Evolutionary conservation across 2,888 invertebrate species (phyloP).

Genomic region (Drosophila planitibia): DNA sequence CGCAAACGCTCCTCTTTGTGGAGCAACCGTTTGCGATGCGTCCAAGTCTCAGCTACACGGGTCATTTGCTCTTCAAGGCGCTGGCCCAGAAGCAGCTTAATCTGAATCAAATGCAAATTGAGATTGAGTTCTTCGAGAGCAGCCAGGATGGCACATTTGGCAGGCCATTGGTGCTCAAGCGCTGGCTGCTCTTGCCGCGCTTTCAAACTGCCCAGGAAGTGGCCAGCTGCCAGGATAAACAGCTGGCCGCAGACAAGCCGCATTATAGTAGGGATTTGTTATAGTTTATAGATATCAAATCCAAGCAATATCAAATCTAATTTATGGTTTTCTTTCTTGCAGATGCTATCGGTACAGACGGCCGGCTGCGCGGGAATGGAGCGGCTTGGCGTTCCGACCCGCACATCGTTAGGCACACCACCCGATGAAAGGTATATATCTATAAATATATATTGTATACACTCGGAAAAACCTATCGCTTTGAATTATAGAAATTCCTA

Average conservation of each 20-base stretch:
- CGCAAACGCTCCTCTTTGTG: slow-evolving; percentile 61
- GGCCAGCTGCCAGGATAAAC: slow-evolving; percentile 54
- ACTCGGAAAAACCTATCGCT: neutral
- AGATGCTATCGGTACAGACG: slow-evolving; percentile 91
- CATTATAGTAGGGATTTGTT: neutral
- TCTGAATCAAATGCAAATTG: slow-evolving; percentile 49
- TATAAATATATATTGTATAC: neutral
- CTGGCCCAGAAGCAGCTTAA: neutral
- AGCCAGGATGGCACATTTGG: neutral
- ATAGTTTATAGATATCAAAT: neutral
- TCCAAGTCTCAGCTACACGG: slow-evolving; percentile 29
- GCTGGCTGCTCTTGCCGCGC: slow-evolving; percentile 51
- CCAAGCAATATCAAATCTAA: neutral
- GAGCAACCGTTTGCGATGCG: slow-evolving; percentile 61
- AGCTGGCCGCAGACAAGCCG: neutral
- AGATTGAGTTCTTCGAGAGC: slow-evolving; percentile 43
- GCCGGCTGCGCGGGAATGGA: slow-evolving; percentile 91
- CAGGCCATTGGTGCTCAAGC: slow-evolving; percentile 39
- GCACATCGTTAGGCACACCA: slow-evolving; percentile 86
- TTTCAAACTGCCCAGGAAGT: slow-evolving; percentile 50
- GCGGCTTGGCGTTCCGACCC: slow-evolving; percentile 88
- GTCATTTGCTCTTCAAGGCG: slow-evolving; percentile 39
- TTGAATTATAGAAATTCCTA: too few relatives aligned
- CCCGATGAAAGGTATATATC: slow-evolving; percentile 85
- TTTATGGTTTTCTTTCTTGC: slow-evolving; percentile 45